A percentile compares a stretch with the other conserved stretches of the same genome.
phyloP scores from a whole-genome alignment of 2,888 invertebrate species.

The Eurois occulta region DNA sequence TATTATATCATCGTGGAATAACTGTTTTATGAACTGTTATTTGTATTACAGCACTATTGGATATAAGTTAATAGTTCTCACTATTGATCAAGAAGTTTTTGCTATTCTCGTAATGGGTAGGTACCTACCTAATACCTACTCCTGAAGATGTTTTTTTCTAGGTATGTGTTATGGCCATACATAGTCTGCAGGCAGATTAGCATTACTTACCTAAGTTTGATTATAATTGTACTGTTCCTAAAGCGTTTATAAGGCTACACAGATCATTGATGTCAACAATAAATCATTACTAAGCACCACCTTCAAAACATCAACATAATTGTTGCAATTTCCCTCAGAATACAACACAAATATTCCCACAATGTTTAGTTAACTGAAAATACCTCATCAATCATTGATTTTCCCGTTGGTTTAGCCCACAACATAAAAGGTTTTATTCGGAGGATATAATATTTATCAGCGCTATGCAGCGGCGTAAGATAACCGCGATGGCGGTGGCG shows the following conservation, averaged over 20 bases:
- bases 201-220: background rate
- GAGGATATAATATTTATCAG: slow-evolving; percentile 58
- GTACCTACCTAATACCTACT: background rate
- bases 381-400: slow-evolving; percentile 56
- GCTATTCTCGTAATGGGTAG: background rate
- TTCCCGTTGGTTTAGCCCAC: slow-evolving; percentile 44
- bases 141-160: background rate
- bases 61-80: background rate
- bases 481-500: slow-evolving; percentile 57
- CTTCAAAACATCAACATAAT: slow-evolving; percentile 3
- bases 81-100: background rate
- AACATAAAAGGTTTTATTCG: slow-evolving; percentile 46
- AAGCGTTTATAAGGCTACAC: background rate
- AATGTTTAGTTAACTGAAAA: slow-evolving; percentile 43
- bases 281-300: background rate
- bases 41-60: slow-evolving; percentile 6
- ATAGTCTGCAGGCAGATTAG: background rate
- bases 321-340: slow-evolving; percentile 22
- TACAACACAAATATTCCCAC: slow-evolving; percentile 12
- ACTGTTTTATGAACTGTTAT: slow-evolving; percentile 26
- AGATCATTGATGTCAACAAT: background rate
- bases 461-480: slow-evolving; percentile 57
- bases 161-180: background rate
- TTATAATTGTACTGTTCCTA: background rate
- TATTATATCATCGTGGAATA: slow-evolving; percentile 19